Evolutionary conservation across 2,797 vertebrate species (phyloP).

Genomic region (Gymnoscopelus braueri): DNA sequence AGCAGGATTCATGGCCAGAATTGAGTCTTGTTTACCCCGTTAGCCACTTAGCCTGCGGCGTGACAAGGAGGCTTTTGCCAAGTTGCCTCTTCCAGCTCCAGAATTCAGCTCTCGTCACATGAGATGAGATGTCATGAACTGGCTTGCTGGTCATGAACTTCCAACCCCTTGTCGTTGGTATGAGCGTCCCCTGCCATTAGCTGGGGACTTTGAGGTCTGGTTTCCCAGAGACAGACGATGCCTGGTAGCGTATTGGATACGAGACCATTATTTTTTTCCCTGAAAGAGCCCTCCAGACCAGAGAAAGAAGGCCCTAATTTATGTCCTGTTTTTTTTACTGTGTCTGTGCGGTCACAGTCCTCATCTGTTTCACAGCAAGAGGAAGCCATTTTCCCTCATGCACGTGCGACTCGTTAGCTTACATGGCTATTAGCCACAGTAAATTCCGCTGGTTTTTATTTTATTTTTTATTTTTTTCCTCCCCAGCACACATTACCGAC

Average conservation of each 20-base stretch:
- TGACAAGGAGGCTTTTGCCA: too few relatives aligned
- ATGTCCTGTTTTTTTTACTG: conserved; percentile 41
- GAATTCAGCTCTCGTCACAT: conserved; percentile 28
- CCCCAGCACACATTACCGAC: conserved; percentile 24
- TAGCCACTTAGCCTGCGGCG: too few relatives aligned
- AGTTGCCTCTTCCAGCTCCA: background rate
- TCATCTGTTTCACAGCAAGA: conserved; percentile 60
- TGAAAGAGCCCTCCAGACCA: conserved; percentile 37
- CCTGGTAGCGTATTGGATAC: conserved; percentile 48
- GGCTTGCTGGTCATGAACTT: conserved; percentile 15
- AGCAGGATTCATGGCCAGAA: too few relatives aligned
- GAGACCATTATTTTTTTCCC: conserved; percentile 60
- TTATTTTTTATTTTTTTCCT: background rate
- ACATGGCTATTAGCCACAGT: conserved; percentile 64
- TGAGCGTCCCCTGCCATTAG: conserved; percentile 40
- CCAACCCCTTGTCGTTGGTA: conserved; percentile 31
- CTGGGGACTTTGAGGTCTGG: conserved; percentile 44
- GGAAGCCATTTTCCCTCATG: conserved; percentile 47
- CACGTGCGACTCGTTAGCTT: conserved; percentile 68
- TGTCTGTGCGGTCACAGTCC: conserved; percentile 42
- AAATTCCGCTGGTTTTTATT: conserved; percentile 24
- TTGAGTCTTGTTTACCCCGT: too few relatives aligned
- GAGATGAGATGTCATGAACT: background rate
- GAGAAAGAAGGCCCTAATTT: conserved; percentile 49
- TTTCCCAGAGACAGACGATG: conserved; percentile 21